phyloP scores from a whole-genome alignment of 1,140 invertebrate species.

The Drosophila auraria region DNA sequence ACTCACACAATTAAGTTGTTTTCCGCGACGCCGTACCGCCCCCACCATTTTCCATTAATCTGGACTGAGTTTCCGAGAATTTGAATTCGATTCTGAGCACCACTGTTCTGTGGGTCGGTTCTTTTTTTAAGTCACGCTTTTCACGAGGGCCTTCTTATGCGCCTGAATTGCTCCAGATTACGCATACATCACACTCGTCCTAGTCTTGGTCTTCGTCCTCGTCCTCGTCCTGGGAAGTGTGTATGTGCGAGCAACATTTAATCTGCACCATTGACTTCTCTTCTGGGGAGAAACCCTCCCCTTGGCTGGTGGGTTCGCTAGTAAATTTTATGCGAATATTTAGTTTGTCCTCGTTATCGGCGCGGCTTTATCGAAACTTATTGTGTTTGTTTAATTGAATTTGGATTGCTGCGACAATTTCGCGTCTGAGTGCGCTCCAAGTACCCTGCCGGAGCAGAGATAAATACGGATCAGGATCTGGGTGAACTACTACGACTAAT shows the following conservation, averaged over 20 bases:
- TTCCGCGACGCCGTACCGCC: constrained; percentile 4
- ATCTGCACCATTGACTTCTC: constrained; percentile 85
- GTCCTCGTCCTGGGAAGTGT: constrained; percentile 6
- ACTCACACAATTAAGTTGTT: constrained; percentile 78
- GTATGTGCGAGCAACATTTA: constrained; percentile 70
- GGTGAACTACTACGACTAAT: constrained; percentile 1
- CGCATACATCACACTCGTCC: constrained; percentile 60
- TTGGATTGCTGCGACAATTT: constrained; percentile 83
- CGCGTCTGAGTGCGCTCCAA: constrained; percentile 68
- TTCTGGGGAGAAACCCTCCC: constrained; percentile 23
- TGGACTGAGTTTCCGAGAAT: constrained; percentile 47
- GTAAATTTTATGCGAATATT: constrained; percentile 84
- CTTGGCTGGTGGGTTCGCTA: constrained; percentile 29
- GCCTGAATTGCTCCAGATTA: constrained; percentile 85
- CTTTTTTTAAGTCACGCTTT: constrained; percentile 56
- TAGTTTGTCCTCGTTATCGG: constrained; percentile 80
- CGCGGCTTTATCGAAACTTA: constrained; percentile 84
- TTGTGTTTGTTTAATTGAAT: constrained; percentile 85
- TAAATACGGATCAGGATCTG: constrained; percentile 32
- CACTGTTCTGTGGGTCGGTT: constrained; percentile 46
- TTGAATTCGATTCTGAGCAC: constrained; percentile 74
- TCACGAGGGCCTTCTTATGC: constrained; percentile 73
- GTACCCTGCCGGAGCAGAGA: constrained; percentile 56
- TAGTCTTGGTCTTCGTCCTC: neutral
- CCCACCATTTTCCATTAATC: constrained; percentile 19